Base-by-base conservation (phyloP, 2,888 invertebrate genomes). In the Acanthosepion pharaonis region DNA sequence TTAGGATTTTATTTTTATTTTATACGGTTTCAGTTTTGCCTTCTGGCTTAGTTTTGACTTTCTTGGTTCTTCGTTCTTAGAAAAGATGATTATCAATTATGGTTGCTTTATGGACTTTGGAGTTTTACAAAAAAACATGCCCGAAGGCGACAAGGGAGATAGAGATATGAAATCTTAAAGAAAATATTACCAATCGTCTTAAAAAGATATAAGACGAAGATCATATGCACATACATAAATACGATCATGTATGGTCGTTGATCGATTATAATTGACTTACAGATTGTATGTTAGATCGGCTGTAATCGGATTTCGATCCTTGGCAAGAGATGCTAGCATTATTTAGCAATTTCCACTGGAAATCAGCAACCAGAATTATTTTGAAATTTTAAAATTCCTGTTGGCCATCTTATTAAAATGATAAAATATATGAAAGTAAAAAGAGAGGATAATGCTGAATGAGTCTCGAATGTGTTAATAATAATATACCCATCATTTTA, bases 11-110 rank as follows among this genome's bases (percentile, higher is more conserved):
- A 6, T 78, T 78, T 33, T 15, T n/a, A 11, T n/a, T 78, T 78
- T n/a, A 78, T 78, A 78, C n/a, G 78, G 11, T 78, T 78, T 78
- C 78, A n/a, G 78, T n/a, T 78, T 78, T 78, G n/a, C 78, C 78
- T 78, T 78, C n/a, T 78, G 78, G 78, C 78, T 78, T n/a, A 18
- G 18, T n/a, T 33, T 78, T 78, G 23, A 59, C 59, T 59, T 78
- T n/a, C 78, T 33, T 78, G 78, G 15, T 33, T 78, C n/a, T n/a
- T 78, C n/a, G 4, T 33, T n/a, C n/a, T 33, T 9, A 33, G 78
- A 33, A 78, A 78, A 78, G 78, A 78, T 78, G n/a, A 78, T 78
- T 78, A 78, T 78, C 78, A 33, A 78, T 78, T n/a, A 78, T n/a
- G n/a, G 78, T 33, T 78, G n/a, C n/a, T 78, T 78, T 78, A 78